These are phyloP conservation scores for Crossaster papposus DNA, from an alignment of 53 echinoderm and acorn worm species.

Conservation along the genomic window DNA sequence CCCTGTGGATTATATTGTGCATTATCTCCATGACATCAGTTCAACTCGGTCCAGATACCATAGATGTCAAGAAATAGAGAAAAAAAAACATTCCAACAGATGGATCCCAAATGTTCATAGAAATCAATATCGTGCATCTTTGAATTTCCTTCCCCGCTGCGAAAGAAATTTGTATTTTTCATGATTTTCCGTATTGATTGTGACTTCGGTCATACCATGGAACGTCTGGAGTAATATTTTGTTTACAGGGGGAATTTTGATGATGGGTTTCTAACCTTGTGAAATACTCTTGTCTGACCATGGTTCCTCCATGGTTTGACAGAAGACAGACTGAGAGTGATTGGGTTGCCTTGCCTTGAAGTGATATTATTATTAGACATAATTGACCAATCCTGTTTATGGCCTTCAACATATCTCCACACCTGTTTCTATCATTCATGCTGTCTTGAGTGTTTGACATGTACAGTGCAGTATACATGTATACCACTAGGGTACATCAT, in stretches of 20 bases:
- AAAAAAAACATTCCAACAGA: background rate
- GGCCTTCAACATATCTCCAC: background rate
- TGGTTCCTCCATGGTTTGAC: too few relatives aligned
- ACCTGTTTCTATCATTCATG: background rate
- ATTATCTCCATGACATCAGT: background rate
- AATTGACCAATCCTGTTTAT: conserved; percentile 7
- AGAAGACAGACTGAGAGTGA: too few relatives aligned
- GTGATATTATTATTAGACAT: too few relatives aligned
- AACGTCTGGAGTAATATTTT: too few relatives aligned
- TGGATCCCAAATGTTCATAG: background rate
- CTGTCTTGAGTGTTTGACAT: background rate
- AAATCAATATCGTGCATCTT: background rate
- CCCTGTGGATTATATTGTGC: background rate
- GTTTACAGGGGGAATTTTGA: background rate
- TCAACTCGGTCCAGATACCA: background rate
- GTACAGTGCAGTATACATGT: background rate
- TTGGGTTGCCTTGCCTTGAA: background rate
- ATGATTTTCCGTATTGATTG: background rate
- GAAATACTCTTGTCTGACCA: background rate
- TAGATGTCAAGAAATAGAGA: background rate
- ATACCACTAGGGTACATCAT: too few relatives aligned
- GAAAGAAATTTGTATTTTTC: background rate
- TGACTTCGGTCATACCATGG: too few relatives aligned
- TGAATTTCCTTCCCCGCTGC: background rate
- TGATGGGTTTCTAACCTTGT: too few relatives aligned